Evolutionary conservation across 1,140 invertebrate species (phyloP), one percentile per base, ranked within the genome.

Genomic region (Drosophila simulans): DNA sequence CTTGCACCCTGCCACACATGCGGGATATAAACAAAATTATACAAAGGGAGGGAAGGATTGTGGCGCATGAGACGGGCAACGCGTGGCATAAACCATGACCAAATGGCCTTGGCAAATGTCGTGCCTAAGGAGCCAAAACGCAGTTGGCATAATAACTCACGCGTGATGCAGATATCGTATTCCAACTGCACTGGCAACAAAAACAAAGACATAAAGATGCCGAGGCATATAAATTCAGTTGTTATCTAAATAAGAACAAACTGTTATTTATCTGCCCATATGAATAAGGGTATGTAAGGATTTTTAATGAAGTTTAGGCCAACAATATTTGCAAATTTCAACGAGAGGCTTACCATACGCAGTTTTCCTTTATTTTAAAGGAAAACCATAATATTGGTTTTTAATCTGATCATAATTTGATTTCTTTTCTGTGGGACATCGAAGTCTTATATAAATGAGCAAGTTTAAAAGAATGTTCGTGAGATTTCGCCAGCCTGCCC

Each of bases 81-180:
- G 25, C 35, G 35, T 48, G 62, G 39, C 69, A 83, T 80, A 77
- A 89, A 77, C 57, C 66, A 84, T 84, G 65, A 58, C 80, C 77
- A 84, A 88, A 89, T 88, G 77, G 84, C 84, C 84, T 80, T 89
- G 84, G 66, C 84, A 88, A 88, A 85, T 90, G 84, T 71, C 77
- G 51, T 88, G 83, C 83, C 83, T 88, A 88, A 86, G 76, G 70
- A 89, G 75, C 65, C 83, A 89, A 77, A 88, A 89, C 84, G 65
- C 66, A 80, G 71, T 83, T 83, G 84, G 84, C 84, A 83, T 86
- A 88, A 86, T 88, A 86, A 86, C 75, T 83, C 83, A 79, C 75
- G 79, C 79, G 72, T 83, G 79, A 75, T 88, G 69, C 57, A 82
- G 83, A 86, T 86, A 86, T 86, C 51, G 27, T 43, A 70, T 3